phyloP scores from a whole-genome alignment of 2,888 invertebrate species.

The Patella caerulea region DNA sequence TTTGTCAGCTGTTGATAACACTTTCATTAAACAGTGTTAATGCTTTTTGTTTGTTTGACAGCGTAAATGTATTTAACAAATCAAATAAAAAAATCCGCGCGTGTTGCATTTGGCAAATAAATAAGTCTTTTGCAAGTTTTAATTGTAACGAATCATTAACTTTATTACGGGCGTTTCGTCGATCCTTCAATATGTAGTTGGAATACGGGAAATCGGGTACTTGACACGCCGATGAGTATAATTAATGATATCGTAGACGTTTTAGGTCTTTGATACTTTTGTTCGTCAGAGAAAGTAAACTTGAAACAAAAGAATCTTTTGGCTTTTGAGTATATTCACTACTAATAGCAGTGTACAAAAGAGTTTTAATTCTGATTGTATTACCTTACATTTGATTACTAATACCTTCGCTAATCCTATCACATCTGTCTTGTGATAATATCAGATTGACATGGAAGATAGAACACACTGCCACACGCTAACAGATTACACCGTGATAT shows the following conservation, averaged over 20 bases:
- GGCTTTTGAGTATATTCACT: background rate
- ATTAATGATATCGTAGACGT: background rate
- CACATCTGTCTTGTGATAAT: no score
- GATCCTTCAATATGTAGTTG: background rate
- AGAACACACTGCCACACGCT: no score
- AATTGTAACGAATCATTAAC: background rate
- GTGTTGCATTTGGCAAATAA: background rate
- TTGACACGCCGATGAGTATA: background rate
- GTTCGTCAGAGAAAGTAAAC: background rate
- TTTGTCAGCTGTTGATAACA: background rate
- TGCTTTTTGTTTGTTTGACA: background rate
- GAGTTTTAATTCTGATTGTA: background rate
- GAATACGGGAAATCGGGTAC: background rate
- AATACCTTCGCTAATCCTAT: no score
- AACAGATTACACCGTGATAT: no score
- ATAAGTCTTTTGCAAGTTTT: background rate
- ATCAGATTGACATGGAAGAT: no score
- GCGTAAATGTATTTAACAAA: background rate
- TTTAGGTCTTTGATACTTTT: background rate
- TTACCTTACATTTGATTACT: no score
- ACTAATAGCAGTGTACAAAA: background rate
- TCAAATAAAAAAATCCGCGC: background rate
- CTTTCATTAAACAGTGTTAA: background rate
- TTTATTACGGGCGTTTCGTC: background rate
- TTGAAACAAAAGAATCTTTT: background rate